Evolutionary conservation across 2,888 invertebrate species (phyloP), one percentile per base, ranked within the genome.

Genomic region (Aleiodes leptofemur): DNA sequence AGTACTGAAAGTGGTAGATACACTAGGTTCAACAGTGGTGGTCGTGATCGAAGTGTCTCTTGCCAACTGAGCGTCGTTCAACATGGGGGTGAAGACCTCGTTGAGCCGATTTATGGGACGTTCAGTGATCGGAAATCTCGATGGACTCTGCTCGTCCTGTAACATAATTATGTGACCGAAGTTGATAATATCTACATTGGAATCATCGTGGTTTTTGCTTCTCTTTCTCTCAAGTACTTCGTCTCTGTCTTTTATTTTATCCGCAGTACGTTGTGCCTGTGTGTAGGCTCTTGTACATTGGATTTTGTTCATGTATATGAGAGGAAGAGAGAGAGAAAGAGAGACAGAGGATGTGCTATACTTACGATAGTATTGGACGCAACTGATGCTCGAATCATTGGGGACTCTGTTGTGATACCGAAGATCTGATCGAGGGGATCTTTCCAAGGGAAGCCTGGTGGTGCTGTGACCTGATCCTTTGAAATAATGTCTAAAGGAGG

Each of bases 361-460:
- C 84, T 38, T 74, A 89, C 89, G 78, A 88, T 73, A 74, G 82
- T 82, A 73, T 89, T 89, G 4, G 88, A 86, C 70, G 87, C 83
- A 13, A 88, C 84, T 14, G 89, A 89, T 48, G 87, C 88, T 38
- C 86, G 86, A 69, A 84, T 83, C 31, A 83, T 76, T 13, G 88
- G 85, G 16, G 85, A 83, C 76, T 84, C 81, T 6, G 88, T 89
- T n/a, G 88, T 86, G 13, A 89, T 85, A 13, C 89, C 88, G 72
- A 89, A 88, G 77, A 89, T 88, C 78, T 87, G 87, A 81, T 89
- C 88, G 16, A 89, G 75, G 8, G 89, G 86, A 83, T 89, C 88
- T 73, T 85, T 85, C 88, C 89, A 89, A 13, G 87, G 87, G 73
- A 86, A 88, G 68, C 86, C 86, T 38, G 87, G 83, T 8, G 87